Base-by-base conservation (phyloP, 2,888 invertebrate genomes). In the Lithosia quadra region DNA sequence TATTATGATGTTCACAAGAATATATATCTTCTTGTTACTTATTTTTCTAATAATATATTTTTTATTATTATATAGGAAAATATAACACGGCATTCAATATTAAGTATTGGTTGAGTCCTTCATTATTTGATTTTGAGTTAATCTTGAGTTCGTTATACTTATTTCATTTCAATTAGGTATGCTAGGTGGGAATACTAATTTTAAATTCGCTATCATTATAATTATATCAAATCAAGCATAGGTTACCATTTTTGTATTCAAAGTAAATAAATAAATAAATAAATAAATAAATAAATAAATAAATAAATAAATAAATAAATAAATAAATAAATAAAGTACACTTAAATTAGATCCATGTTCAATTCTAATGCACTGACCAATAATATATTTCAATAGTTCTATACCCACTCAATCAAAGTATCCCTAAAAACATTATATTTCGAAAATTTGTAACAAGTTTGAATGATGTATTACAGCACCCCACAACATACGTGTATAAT, bases 401-500 rank as follows among this genome's bases (percentile, higher is more conserved):
- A 24, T 13, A 21, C 11, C 64, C 68, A 68, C 84, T 86, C 84
- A 65, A 85, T 86, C 87, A 85, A 78, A 68, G 63, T 70, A 66
- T 76, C 75, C 71, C 69, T 68, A 78, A 63, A 75, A 79, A 74
- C 65, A 78, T 76, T 76, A 75, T 81, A 63, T 74, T 81, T 77
- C 79, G 73, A 83, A 84, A 88, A 89, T 88, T 88, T 88, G 86
- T 88, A 86, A 81, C 87, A 88, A 86, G 87, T 89, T 88, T 78
- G 73, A 74, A 80, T 67, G 79, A 76, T 85, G 78, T 79, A 82
- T 83, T 76, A 82, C 80, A 68, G 75, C 75, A 71, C 80, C 82
- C 86, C 79, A 81, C 77, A 71, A 64, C 68, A 77, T 81, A 80
- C 70, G 75, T 79, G 80, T 71, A 22, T 55, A 10, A 28, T 33